A percentile compares a stretch with the other conserved stretches of the same genome.
These are phyloP conservation scores for Dromiciops gliroides DNA, from an alignment of 2,113 vertebrate species.

Conservation along the genomic window DNA sequence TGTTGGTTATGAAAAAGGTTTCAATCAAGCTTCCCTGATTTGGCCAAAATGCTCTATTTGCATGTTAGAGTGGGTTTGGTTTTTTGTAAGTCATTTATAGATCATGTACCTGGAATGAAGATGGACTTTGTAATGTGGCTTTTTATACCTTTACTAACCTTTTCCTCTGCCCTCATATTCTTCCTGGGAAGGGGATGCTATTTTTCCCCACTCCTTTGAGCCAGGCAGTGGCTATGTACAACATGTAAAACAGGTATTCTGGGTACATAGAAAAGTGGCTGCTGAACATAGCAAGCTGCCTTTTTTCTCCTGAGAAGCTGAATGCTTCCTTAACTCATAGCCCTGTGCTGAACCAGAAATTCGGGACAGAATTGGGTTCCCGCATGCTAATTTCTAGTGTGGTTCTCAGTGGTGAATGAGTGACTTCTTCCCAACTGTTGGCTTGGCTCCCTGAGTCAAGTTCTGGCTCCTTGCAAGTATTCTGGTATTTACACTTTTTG, in stretches of 20 bases:
- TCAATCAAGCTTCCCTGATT: not conserved
- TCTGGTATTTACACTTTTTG: not conserved
- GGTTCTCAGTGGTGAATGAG: not conserved
- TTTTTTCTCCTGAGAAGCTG: not conserved
- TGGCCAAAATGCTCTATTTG: conserved; percentile 1
- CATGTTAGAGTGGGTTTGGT: not conserved
- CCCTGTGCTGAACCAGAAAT: not conserved
- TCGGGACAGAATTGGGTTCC: not conserved
- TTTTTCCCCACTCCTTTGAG: conserved; percentile 11
- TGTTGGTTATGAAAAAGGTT: conserved; percentile 29
- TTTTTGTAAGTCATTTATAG: conserved; percentile 40
- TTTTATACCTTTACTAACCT: not conserved
- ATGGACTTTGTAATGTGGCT: not conserved
- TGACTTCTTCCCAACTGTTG: not conserved
- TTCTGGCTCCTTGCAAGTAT: not conserved
- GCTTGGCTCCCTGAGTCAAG: not conserved
- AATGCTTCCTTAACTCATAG: not conserved
- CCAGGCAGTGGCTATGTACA: not conserved
- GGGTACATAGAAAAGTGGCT: not conserved
- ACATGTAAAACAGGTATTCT: not conserved
- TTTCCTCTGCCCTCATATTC: not conserved
- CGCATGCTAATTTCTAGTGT: not conserved
- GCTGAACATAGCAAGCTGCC: not conserved
- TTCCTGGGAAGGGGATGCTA: not conserved
- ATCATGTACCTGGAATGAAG: conserved; percentile 5